phyloP scores from a whole-genome alignment of 1,140 invertebrate genomes.

The Xylocopa sonorina region DNA sequence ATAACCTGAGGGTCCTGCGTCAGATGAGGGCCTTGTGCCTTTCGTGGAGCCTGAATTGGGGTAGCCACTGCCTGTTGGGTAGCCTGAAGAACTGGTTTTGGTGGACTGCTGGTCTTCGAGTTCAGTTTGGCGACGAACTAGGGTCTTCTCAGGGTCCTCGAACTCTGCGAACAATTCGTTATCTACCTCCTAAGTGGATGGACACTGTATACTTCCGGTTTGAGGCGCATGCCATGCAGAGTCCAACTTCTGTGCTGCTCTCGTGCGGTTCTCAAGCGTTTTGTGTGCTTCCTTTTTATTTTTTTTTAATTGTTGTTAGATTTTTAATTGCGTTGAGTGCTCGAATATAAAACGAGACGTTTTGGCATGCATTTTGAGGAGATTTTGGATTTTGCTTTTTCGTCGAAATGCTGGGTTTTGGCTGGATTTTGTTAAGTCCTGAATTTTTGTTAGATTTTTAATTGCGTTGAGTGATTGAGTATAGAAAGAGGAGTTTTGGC shows the following conservation, averaged over 20 bases:
- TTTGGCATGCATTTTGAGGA: too few species aligned
- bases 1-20: conserved; percentile 20
- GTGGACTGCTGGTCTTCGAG: neutral
- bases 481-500: too few species aligned
- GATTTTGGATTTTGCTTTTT: too few species aligned
- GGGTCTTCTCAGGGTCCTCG: conserved; percentile 57
- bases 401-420: too few species aligned
- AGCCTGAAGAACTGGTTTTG: neutral
- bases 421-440: too few species aligned
- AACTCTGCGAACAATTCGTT: conserved; percentile 77
- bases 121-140: conserved; percentile 48
- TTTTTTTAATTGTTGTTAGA: too few species aligned
- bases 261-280: neutral
- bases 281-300: too few species aligned
- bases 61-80: conserved; percentile 51
- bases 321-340: too few species aligned
- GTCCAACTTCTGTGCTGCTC: conserved; percentile 46
- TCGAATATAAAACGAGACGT: too few species aligned
- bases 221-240: conserved; percentile 58
- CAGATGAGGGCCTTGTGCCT: neutral
- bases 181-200: conserved; percentile 61
- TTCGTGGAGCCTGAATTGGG: conserved; percentile 24
- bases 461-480: too few species aligned
- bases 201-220: neutral
- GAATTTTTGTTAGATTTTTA: too few species aligned